Conservation (phyloP, 2,797 vertebrate genomes). For the Holocentrus rufus region DNA sequence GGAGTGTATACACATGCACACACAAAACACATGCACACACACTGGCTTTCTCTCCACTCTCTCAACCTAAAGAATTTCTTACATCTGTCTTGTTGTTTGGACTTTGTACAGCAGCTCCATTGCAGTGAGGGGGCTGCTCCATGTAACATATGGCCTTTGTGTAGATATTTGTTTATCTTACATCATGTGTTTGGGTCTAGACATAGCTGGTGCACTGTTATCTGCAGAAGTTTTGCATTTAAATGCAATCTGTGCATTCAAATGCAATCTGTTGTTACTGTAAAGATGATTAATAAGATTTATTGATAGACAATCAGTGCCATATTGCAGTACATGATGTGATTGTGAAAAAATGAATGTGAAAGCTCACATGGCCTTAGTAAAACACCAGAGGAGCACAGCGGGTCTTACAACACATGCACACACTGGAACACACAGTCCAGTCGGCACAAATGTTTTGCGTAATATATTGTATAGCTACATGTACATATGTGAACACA, state of each 20-base stretch:
- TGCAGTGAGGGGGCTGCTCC: conserved; percentile 13
- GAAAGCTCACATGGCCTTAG: conserved; percentile 2
- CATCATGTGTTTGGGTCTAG: conserved; percentile 18
- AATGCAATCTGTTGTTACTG: conserved; percentile 2
- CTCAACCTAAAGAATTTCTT: conserved; percentile 58
- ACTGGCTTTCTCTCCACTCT: conserved; percentile 33
- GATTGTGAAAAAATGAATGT: conserved; percentile 37
- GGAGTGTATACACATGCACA: not conserved
- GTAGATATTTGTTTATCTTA: conserved; percentile 60
- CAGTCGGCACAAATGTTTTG: not conserved
- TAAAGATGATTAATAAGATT: not conserved
- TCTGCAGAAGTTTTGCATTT: not conserved
- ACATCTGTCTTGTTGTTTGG: conserved; percentile 57
- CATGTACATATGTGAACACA: not conserved
- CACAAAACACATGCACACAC: conserved; percentile 37
- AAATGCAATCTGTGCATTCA: not conserved
- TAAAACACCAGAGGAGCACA: conserved; percentile 20
- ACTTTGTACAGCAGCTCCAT: conserved; percentile 59
- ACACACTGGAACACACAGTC: not conserved
- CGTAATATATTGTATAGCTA: not conserved
- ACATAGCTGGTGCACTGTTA: conserved; percentile 21
- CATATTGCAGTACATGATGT: conserved; percentile 1
- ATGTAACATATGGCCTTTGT: conserved; percentile 30
- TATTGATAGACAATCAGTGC: conserved; percentile 12
- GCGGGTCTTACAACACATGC: conserved; percentile 29